A percentile compares a stretch with the other conserved stretches of the same genome.
Conservation (phyloP, 2,113 vertebrate genomes). For the Sylvietta virens region DNA sequence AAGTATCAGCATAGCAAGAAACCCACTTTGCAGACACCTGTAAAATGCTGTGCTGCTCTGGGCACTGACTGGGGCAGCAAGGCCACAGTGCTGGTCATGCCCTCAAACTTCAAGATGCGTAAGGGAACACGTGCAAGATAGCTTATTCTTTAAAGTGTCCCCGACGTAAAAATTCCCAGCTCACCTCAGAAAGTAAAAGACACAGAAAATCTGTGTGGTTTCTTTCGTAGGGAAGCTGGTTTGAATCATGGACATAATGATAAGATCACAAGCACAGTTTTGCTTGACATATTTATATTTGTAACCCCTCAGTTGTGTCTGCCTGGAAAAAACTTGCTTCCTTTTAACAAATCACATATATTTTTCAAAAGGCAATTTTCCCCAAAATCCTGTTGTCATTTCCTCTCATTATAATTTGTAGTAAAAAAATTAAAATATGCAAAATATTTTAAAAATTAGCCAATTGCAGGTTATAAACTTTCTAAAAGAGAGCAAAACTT, state of each 20-base stretch:
- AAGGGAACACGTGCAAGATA: background rate
- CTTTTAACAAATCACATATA: background rate
- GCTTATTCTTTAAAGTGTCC: background rate
- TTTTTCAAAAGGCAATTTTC: background rate
- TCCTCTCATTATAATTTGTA: background rate
- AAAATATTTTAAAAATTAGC: background rate
- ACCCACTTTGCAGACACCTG: background rate
- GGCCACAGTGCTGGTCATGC: accelerated
- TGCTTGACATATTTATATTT: background rate
- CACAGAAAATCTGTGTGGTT: background rate
- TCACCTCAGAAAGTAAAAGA: background rate
- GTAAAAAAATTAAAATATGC: background rate
- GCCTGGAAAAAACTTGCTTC: background rate
- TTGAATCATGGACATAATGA: background rate
- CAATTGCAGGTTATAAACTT: background rate
- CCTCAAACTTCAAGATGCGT: background rate
- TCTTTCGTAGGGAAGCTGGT: background rate
- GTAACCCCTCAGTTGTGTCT: background rate
- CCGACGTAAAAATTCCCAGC: background rate
- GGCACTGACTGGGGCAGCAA: accelerated
- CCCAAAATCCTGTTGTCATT: background rate
- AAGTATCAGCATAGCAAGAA: background rate
- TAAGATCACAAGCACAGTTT: background rate
- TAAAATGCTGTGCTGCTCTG: background rate
- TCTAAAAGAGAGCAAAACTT: background rate